A percentile compares a stretch with the other conserved stretches of the same genome.
Conservation (phyloP, 2,797 vertebrate genomes). For the Naso thynnoides region DNA sequence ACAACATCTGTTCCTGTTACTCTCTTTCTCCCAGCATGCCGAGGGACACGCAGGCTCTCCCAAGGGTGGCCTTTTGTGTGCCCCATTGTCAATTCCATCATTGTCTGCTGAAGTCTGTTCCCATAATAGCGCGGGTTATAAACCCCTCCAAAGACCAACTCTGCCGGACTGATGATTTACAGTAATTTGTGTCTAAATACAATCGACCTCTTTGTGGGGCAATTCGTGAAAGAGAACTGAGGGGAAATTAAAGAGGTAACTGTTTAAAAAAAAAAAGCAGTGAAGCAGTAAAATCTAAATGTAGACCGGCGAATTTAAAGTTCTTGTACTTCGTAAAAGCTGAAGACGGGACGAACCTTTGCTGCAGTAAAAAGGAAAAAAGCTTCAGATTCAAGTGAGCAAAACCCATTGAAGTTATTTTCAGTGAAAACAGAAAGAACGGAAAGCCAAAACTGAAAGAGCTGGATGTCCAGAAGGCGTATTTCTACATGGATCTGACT, state of each 20-base stretch:
- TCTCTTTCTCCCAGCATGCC: constrained; percentile 83
- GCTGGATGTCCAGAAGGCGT: constrained; percentile 44
- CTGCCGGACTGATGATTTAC: constrained; percentile 67
- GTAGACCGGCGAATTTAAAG: not conserved
- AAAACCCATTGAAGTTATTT: constrained; percentile 12
- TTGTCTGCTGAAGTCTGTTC: constrained; percentile 82
- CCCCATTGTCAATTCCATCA: constrained; percentile 82
- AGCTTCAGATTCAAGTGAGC: no score
- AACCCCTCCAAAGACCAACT: constrained; percentile 69
- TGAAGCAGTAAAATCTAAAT: not conserved
- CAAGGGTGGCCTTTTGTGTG: constrained; percentile 84
- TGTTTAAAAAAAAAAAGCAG: not conserved
- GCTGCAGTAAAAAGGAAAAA: not conserved
- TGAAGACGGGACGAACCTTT: not conserved
- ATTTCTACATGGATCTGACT: constrained; percentile 41
- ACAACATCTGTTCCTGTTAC: constrained; percentile 87
- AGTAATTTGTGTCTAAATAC: constrained; percentile 57
- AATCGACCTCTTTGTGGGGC: constrained; percentile 49
- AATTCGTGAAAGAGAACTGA: constrained; percentile 33
- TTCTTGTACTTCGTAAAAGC: accelerated
- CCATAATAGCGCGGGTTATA: constrained; percentile 76
- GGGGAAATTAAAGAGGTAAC: constrained; percentile 31
- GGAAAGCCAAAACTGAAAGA: constrained; percentile 14
- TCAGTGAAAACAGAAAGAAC: constrained; percentile 9
- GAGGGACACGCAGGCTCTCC: constrained; percentile 81